These are phyloP conservation scores for Zelleria hepariella DNA, from an alignment of 2,888 invertebrate genomes.

Conservation along the genomic window DNA sequence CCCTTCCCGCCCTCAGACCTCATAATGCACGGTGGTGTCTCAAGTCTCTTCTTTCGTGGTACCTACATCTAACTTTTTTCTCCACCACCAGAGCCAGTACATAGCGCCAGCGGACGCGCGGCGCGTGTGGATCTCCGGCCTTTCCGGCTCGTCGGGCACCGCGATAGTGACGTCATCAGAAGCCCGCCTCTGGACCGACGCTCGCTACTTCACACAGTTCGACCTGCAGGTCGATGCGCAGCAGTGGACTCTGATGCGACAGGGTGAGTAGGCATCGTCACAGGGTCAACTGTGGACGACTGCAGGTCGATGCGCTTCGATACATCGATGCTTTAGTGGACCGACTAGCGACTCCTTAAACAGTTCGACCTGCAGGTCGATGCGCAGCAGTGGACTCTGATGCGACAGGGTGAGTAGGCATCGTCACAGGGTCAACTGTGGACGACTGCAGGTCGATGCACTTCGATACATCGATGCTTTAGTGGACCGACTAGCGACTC, in stretches of 20 bases:
- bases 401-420: conserved; percentile 74
- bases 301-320: too few relatives aligned
- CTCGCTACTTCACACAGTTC: conserved; percentile 96
- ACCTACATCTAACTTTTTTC: not conserved
- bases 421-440: too few relatives aligned
- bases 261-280: conserved; percentile 31
- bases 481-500: conserved; percentile 99
- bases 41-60: too few relatives aligned
- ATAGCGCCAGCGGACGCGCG: conserved; percentile 88
- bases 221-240: conserved; percentile 79
- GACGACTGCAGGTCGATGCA: too few relatives aligned
- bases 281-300: too few relatives aligned
- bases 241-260: conserved; percentile 91
- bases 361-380: conserved; percentile 90
- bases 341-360: conserved; percentile 94
- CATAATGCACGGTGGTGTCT: not conserved
- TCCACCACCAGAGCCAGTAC: conserved; percentile 82
- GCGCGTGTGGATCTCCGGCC: conserved; percentile 88
- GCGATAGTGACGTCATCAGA: conserved; percentile 82
- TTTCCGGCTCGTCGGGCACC: conserved; percentile 91
- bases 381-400: conserved; percentile 83
- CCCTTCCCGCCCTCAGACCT: too few relatives aligned
- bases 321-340: too few relatives aligned
- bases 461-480: too few relatives aligned
- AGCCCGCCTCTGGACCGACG: conserved; percentile 95